phyloP scores from a whole-genome alignment of 2,113 vertebrate species.

The Pungitius pungitius region DNA sequence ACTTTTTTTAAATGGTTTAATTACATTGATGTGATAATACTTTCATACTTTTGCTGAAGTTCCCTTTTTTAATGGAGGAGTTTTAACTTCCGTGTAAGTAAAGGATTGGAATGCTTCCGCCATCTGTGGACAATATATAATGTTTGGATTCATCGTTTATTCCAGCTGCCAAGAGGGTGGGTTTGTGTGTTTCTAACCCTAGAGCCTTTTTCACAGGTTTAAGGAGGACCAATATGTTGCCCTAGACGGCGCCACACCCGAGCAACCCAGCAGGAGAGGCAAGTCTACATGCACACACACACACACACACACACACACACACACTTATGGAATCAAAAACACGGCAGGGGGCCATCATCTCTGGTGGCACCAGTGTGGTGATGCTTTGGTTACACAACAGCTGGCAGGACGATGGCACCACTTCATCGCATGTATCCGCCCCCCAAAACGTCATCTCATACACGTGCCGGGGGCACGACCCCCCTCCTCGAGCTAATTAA shows the following conservation, averaged over 20 bases:
- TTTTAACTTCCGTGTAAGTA: not conserved
- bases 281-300: constrained; percentile 53
- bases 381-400: constrained; percentile 38
- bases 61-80: too few relatives aligned
- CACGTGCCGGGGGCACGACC: not conserved
- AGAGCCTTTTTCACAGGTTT: constrained; percentile 82
- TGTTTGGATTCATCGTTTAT: not conserved
- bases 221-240: constrained; percentile 78
- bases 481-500: constrained; percentile 32
- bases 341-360: too few relatives aligned
- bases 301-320: not conserved
- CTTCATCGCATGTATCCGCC: not conserved
- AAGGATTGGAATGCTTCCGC: too few relatives aligned
- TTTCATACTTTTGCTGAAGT: too few relatives aligned
- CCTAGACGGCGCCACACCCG: constrained; percentile 62
- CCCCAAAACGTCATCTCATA: not conserved
- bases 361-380: not conserved
- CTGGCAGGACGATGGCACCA: not conserved
- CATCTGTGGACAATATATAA: not conserved
- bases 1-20: too few relatives aligned
- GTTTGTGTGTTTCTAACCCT: constrained; percentile 46
- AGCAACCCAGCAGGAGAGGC: constrained; percentile 78
- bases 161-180: too few relatives aligned
- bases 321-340: not conserved
- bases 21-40: too few relatives aligned